These are phyloP conservation scores for Dryobates pubescens DNA, from an alignment of 2,797 vertebrate species.

Conservation along the genomic window DNA sequence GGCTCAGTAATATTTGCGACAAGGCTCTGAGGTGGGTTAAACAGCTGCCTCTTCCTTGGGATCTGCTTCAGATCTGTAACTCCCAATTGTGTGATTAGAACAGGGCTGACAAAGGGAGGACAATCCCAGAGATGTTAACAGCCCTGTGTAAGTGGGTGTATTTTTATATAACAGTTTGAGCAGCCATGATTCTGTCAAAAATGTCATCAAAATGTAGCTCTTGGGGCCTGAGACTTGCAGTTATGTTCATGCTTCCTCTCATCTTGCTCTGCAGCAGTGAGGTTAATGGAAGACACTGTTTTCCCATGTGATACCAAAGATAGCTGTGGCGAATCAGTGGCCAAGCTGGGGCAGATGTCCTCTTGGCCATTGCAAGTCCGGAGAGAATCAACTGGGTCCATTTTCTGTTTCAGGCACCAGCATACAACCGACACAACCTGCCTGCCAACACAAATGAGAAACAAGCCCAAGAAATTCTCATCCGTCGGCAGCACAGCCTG, in stretches of 20 bases:
- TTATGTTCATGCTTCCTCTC: neutral
- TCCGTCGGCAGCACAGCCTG: constrained; percentile 86
- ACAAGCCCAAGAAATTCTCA: constrained; percentile 90
- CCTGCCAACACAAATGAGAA: constrained; percentile 78
- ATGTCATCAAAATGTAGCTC: neutral
- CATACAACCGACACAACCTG: constrained; percentile 87
- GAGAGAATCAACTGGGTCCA: neutral
- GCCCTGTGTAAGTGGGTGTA: neutral
- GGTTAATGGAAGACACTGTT: neutral
- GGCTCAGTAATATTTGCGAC: neutral
- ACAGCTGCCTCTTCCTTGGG: neutral
- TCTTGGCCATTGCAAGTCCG: neutral
- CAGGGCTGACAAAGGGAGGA: neutral
- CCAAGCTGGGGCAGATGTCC: rapidly evolving
- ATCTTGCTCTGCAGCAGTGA: neutral
- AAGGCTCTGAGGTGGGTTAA: neutral
- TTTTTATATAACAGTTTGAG: neutral
- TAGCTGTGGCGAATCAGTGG: rapidly evolving
- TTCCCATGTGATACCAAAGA: neutral
- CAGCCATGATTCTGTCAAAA: neutral
- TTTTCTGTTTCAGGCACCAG: constrained; percentile 82
- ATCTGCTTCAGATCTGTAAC: neutral
- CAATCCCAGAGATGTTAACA: neutral
- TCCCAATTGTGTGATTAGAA: neutral
- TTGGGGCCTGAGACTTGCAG: neutral